Percentiles rank a stretch among this genome's conserved stretches.
These are phyloP conservation scores for Dicrostonyx torquatus DNA, from an alignment of 2,797 vertebrate species.

Conservation along the genomic window DNA sequence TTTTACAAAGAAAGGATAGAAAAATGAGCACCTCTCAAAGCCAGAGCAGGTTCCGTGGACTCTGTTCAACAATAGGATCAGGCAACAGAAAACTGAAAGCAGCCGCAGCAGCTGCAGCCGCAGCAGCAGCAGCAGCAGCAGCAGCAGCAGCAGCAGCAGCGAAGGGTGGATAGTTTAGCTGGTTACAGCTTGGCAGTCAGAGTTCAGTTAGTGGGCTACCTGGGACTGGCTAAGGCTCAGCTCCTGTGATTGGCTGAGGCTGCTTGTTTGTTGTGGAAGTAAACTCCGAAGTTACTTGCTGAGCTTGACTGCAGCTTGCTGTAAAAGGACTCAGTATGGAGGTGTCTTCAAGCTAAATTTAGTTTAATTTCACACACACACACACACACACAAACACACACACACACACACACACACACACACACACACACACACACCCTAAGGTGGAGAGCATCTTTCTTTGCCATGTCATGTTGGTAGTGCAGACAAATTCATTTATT, in stretches of 20 bases:
- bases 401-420: not conserved
- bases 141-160: too few species aligned
- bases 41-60: not conserved
- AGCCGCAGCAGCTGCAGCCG: too few species aligned
- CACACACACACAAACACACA: not conserved
- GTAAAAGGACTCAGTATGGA: not conserved
- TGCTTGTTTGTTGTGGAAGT: not conserved
- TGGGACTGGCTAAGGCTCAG: too few species aligned
- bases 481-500: slow-evolving; percentile 64
- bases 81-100: not conserved
- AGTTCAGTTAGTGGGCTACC: too few species aligned
- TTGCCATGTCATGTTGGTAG: not conserved
- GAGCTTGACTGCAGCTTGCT: not conserved
- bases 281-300: not conserved
- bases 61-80: too few species aligned
- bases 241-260: not conserved
- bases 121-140: too few species aligned
- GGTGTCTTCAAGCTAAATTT: not conserved
- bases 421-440: not conserved
- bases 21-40: not conserved
- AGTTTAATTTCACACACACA: not conserved
- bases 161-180: not conserved
- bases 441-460: not conserved
- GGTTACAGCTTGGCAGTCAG: too few species aligned
- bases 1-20: not conserved